These are phyloP conservation scores for Macrosiphum euphorbiae DNA, from an alignment of 2,888 invertebrate species.

Conservation along the genomic window DNA sequence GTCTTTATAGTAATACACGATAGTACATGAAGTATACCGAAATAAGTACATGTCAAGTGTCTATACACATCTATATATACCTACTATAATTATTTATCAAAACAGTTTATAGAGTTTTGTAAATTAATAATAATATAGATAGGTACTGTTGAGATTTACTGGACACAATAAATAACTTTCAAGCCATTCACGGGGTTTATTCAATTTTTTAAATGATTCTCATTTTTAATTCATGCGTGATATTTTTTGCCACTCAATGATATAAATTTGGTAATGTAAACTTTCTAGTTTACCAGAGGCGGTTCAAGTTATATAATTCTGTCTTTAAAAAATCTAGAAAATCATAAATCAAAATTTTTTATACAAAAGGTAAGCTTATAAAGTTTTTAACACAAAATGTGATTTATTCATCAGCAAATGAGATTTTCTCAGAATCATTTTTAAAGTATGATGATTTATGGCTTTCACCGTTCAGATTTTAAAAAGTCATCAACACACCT, in stretches of 20 bases:
- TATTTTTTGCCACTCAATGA: not conserved
- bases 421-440: constrained; percentile 21
- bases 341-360: constrained; percentile 29
- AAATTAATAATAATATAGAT: not conserved
- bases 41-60: not conserved
- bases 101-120: not conserved
- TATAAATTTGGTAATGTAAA: not conserved
- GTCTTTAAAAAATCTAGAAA: constrained; percentile 4
- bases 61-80: not conserved
- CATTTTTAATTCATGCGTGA: not conserved
- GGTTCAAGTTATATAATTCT: not conserved
- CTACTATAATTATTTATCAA: not conserved
- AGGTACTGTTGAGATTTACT: not conserved
- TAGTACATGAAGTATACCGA: not conserved
- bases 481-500: constrained; percentile 26
- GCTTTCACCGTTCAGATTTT: not conserved
- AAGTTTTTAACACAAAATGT: constrained; percentile 40
- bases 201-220: not conserved
- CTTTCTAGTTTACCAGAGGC: not conserved
- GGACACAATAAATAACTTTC: not conserved
- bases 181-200: not conserved
- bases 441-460: constrained; percentile 1
- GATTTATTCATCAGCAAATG: constrained; percentile 37
- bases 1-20: not conserved
- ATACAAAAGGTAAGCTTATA: constrained; percentile 9